Base-by-base conservation (phyloP, 2,888 invertebrate species). In the Macaria notata region DNA sequence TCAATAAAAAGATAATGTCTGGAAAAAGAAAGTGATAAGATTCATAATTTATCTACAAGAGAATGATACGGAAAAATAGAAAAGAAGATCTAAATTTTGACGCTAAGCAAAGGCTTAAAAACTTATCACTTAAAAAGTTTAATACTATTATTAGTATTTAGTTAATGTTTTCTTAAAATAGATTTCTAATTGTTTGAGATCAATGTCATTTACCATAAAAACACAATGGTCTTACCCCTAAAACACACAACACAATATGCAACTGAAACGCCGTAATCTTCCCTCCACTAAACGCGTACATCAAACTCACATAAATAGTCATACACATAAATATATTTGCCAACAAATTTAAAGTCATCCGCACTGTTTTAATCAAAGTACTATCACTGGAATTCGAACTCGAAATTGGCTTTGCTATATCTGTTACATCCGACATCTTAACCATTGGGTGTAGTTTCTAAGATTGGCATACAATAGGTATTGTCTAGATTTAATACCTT, bases 221-320 rank as follows among this genome's bases (percentile, higher is more conserved):
- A 19, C 19, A 19, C 19, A 19, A 19, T 19, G 19, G 19, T 19
- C 79, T 79, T 69, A 80, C 80, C 71, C 81, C 81, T 44, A 81
- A 65, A 52, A 77, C 78, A 61, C 78, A 73, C 0, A 76, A 50
- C 46, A 79, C 64, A 9, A 81, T 76, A 61, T 81, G 79, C 59
- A 72, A 61, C 49, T 75, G 66, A 56, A 65, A 71, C 0, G 56
- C 42, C 36, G 61, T 64, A 0, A 78, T 36, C 5, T 52, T 55
- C 9, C 60, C 9, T 0, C 66, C 59, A 9, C 65, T 64, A 31
- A 64, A 73, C 4, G 75, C 63, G 55, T 61, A 81, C n/a, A 72
- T 42, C 4, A 81, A 47, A 66, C 76, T 72, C 4, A 77, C 51
- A 46, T 74, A 70, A 48, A 81, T 70, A 4, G 75, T 75, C 3